These are phyloP conservation scores for Pomacea canaliculata DNA, from an alignment of 2,888 invertebrate genomes.

Conservation along the genomic window DNA sequence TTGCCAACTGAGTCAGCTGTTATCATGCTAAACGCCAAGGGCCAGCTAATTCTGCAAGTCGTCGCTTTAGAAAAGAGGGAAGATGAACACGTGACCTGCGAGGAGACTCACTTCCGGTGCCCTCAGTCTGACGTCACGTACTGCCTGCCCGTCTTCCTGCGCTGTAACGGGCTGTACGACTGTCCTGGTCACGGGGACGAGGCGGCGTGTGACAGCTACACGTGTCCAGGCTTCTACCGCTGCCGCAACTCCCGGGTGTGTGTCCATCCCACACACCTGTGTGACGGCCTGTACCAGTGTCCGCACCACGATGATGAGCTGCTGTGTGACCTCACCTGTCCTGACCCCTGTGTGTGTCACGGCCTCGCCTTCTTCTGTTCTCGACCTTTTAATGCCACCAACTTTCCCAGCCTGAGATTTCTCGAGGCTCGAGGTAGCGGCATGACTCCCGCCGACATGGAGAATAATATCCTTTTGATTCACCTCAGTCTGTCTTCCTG, in stretches of 20 bases:
- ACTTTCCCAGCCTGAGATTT: neutral
- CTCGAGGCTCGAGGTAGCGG: neutral
- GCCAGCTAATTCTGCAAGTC: too few relatives aligned
- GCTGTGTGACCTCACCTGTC: conserved; percentile 25
- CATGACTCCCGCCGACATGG: neutral
- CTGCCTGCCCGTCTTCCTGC: conserved; percentile 27
- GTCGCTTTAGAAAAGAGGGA: too few relatives aligned
- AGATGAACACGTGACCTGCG: neutral
- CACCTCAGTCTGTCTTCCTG: conserved; percentile 19
- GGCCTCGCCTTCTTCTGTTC: conserved; percentile 20
- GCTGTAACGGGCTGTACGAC: conserved; percentile 24
- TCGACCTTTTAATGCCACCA: neutral
- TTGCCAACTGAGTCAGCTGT: too few relatives aligned
- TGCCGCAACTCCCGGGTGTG: conserved; percentile 27
- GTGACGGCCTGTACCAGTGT: conserved; percentile 32
- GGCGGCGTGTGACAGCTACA: neutral
- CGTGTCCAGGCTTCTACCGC: conserved; percentile 27
- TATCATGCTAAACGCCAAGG: too few relatives aligned
- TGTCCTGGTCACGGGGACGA: conserved; percentile 26
- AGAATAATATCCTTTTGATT: neutral
- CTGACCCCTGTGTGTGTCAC: conserved; percentile 10
- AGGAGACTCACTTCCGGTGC: conserved; percentile 2
- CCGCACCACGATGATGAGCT: conserved; percentile 32
- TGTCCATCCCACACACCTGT: conserved; percentile 25
- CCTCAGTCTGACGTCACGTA: neutral